Conservation (phyloP, 2,888 invertebrate species). For the Reticulitermes lucifugus region DNA sequence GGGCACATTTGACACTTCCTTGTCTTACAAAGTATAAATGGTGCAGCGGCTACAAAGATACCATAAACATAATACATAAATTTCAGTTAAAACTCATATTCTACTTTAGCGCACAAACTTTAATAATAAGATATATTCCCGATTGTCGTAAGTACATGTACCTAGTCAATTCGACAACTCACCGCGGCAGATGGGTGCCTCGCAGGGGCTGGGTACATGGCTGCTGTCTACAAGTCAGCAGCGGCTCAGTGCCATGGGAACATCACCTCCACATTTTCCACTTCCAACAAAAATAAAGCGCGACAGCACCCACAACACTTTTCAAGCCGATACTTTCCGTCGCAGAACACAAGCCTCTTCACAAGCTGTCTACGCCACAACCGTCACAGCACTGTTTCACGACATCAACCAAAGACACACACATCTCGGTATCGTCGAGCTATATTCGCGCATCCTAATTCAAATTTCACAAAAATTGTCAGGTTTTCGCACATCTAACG, state of each 20-base stretch:
- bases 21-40: too few species aligned
- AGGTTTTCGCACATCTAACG: constrained; percentile 54
- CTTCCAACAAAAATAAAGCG: constrained; percentile 30
- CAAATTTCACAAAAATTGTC: constrained; percentile 54
- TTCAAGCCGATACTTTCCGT: constrained; percentile 33
- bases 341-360: constrained; percentile 21
- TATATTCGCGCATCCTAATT: constrained; percentile 54
- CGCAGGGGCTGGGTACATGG: constrained; percentile 81
- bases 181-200: constrained; percentile 82
- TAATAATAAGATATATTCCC: too few species aligned
- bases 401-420: constrained; percentile 45
- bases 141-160: too few species aligned
- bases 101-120: too few species aligned
- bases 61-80: too few species aligned
- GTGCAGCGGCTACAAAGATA: too few species aligned
- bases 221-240: constrained; percentile 51
- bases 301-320: constrained; percentile 47
- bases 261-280: constrained; percentile 54
- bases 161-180: constrained; percentile 62
- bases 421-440: constrained; percentile 49
- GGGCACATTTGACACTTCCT: too few species aligned
- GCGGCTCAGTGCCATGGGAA: constrained; percentile 45
- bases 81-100: too few species aligned
- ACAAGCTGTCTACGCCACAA: constrained; percentile 45
- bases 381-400: constrained; percentile 51